A percentile compares a stretch with the other conserved stretches of the same genome.
These are phyloP conservation scores for Stictonetta naevosa DNA, from an alignment of 2,113 vertebrate species.

Conservation along the genomic window DNA sequence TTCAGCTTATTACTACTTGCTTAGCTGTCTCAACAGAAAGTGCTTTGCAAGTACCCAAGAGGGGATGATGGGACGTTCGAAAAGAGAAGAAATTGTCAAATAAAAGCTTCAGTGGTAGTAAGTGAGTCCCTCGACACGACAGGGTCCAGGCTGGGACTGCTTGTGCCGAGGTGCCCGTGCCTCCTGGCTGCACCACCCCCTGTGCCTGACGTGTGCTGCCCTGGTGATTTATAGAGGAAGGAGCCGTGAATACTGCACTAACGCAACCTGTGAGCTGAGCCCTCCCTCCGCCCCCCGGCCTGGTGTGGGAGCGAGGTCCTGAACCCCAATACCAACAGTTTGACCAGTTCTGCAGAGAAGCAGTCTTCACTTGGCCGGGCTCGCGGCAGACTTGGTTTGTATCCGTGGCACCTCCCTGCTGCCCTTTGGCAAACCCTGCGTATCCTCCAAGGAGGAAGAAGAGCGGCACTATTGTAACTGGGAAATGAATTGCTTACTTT, in stretches of 20 bases:
- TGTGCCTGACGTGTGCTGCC: background rate
- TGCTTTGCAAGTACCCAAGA: background rate
- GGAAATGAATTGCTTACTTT: constrained; percentile 43
- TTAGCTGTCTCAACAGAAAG: background rate
- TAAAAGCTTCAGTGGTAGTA: background rate
- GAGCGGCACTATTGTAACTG: background rate
- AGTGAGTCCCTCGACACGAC: background rate
- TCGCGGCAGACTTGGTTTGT: background rate
- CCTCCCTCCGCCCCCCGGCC: background rate
- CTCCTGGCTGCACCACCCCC: background rate
- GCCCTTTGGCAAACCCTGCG: background rate
- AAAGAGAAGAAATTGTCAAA: background rate
- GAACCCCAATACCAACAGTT: background rate
- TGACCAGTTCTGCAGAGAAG: background rate
- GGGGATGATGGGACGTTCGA: background rate
- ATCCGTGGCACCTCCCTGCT: background rate
- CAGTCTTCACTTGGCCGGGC: background rate
- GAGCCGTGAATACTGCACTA: background rate
- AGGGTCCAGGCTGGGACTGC: background rate
- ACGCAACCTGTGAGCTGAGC: background rate
- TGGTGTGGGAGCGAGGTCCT: background rate
- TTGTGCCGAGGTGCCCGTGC: background rate
- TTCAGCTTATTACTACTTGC: background rate
- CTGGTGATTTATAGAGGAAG: background rate
- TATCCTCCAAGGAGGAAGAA: constrained; percentile 1